Evolutionary conservation across 2,888 invertebrate species (phyloP), one percentile per base, ranked within the genome.

Genomic region (Orthonychiurus folsomi): DNA sequence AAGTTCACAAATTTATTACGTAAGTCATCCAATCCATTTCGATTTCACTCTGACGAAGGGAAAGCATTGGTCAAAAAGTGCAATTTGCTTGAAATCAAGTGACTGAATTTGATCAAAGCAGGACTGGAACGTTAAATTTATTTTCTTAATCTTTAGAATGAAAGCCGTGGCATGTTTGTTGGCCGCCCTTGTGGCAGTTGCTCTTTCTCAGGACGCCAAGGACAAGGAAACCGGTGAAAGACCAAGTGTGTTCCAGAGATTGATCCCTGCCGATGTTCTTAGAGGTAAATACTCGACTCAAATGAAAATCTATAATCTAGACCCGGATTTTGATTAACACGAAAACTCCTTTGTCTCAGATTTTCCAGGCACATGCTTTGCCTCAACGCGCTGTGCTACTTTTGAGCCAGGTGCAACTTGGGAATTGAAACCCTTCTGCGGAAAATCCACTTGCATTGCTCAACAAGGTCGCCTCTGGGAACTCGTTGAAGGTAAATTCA

Each of bases 291-390:
- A 23, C 52, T 12, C 5, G n/a, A 20, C n/a, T 52, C 24, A 12
- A 52, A 12, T 52, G 5, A n/a, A 52, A 20, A 23, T 52, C 52
- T 9, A 20, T 23, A 20, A 52, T 52, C 9, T 20, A 12, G 9
- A 52, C 5, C n/a, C 5, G 52, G n/a, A 20, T 20, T 52, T 23
- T 23, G 5, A 9, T n/a, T 52, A 9, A 52, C 20, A 23, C n/a
- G 48, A 48, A n/a, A n/a, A n/a, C n/a, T n/a, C n/a, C n/a, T n/a
- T n/a, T n/a, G n/a, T n/a, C n/a, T n/a, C 77, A 85, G 92, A 93
- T 78, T 93, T 92, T 82, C 92, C 92, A 56, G 89, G 89, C 50
- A 85, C 88, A 84, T 93, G 92, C 76, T 93, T 92, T 79, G 92
- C 92, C 0, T 90, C 91, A 3, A 93, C 92, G 62, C 84, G 85